Evolutionary conservation across 2,797 vertebrate species (phyloP).

Genomic region (Lithobates sylvaticus): DNA sequence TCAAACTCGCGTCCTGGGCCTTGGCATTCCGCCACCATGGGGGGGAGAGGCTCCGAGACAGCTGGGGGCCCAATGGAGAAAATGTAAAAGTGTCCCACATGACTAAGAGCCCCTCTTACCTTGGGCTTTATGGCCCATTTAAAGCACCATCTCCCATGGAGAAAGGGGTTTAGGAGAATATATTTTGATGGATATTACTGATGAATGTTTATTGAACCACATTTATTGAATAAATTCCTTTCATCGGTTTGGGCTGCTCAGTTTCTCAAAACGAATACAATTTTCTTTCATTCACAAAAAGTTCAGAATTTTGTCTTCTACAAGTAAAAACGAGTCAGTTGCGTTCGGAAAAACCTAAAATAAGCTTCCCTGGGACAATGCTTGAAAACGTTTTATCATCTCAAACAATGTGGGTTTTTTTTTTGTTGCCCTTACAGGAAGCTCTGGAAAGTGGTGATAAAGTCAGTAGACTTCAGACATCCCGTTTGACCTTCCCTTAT

Average conservation of each 20-base stretch:
- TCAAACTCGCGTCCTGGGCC: no score
- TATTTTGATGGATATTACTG: no score
- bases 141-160: no score
- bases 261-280: neutral
- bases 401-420: conserved; percentile 28
- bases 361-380: neutral
- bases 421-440: conserved; percentile 33
- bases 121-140: no score
- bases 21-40: no score
- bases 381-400: neutral
- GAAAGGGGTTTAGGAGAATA: no score
- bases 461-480: neutral
- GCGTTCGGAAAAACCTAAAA: conserved; percentile 26
- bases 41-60: no score
- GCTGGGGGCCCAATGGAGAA: no score
- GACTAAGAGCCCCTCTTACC: no score
- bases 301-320: neutral
- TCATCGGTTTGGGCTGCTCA: neutral
- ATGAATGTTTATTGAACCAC: no score
- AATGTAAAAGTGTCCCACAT: no score
- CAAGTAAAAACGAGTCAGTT: neutral
- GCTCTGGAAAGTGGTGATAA: conserved; percentile 27
- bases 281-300: conserved; percentile 34
- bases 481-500: neutral
- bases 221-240: neutral